Evolutionary conservation across 1,140 invertebrate species (phyloP).

Genomic region (Ctenoplectra terminalis): DNA sequence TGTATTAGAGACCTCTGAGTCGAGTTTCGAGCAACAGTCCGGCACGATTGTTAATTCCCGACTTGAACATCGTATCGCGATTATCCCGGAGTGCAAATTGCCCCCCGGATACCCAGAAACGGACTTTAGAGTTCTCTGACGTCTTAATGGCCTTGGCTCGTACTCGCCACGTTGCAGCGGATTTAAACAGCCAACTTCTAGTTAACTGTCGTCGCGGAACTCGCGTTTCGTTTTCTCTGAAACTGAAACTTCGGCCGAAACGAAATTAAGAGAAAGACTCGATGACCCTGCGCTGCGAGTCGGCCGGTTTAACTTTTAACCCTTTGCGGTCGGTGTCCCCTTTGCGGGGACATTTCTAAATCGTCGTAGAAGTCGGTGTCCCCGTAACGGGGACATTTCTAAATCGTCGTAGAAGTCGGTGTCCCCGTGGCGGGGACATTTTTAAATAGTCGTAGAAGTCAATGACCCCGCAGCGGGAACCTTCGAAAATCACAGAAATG

Average conservation of each 20-base stretch:
- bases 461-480: too few relatives aligned
- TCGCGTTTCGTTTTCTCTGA: slow-evolving; percentile 8
- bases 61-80: slow-evolving; percentile 29
- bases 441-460: too few relatives aligned
- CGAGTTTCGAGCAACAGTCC: slow-evolving; percentile 2
- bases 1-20: background rate
- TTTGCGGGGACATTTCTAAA: too few relatives aligned
- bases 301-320: too few relatives aligned
- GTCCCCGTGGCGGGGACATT: too few relatives aligned
- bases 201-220: background rate
- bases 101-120: slow-evolving; percentile 33
- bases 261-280: background rate
- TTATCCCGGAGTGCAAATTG: slow-evolving; percentile 36
- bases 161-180: background rate
- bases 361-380: too few relatives aligned
- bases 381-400: too few relatives aligned
- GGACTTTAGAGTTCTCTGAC: slow-evolving; percentile 39
- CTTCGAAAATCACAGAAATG: too few relatives aligned
- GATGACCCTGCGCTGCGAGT: background rate
- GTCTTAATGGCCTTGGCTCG: slow-evolving; percentile 48
- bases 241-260: too few relatives aligned
- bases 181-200: slow-evolving; percentile 30
- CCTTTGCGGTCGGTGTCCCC: too few relatives aligned
- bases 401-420: too few relatives aligned
- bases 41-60: slow-evolving; percentile 16